Base-by-base conservation (phyloP, 2,113 vertebrate genomes). In the Otocyon megalotis region DNA sequence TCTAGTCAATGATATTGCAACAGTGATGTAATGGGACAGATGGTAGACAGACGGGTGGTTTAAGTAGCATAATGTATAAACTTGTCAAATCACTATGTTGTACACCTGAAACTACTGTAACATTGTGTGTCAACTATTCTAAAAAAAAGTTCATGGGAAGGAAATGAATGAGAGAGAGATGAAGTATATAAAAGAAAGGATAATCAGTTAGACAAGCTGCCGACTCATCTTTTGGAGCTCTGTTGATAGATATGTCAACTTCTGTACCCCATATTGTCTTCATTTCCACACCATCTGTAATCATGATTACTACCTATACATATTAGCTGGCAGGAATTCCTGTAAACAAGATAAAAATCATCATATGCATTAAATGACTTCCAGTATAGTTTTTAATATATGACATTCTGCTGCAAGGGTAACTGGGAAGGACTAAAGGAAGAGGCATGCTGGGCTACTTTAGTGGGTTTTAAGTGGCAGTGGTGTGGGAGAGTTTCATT, bases 401-500 rank as follows among this genome's bases (percentile, higher is more conserved):
- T 94, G 90, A 54, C 63, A 88, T 88, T 32, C 20, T 93, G 24
- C 87, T 63, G 79, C 89, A 72, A 89, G 71, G 62, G 69, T 84
- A 83, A 91, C 65, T 17, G 87, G n/a, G 54, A 95, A 94, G 37
- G 35, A 80, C 43, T 83, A 50, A 91, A 93, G 30, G 43, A 92
- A 74, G 50, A 95, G 35, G 62, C 62, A 86, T 17, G 12, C 28
- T 92, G 74, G 54, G n/a, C 35, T 93, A n/a, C 15, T 82, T 93
- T 48, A 62, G 28, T 10, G 5, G 2, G 10, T 30, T 89, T 96
- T 79, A 86, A 96, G 74, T 88, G 56, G 50, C 30, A 74, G 13
- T 50, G 35, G 80, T 71, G 48, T 88, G 63, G 62, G 22, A 89
- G 43, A 95, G 76, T 93, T 93, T 96, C 72, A 97, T 97, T 97